Conservation (phyloP, 2,113 vertebrate genomes). For the Phalacrocorax brasilianus region DNA sequence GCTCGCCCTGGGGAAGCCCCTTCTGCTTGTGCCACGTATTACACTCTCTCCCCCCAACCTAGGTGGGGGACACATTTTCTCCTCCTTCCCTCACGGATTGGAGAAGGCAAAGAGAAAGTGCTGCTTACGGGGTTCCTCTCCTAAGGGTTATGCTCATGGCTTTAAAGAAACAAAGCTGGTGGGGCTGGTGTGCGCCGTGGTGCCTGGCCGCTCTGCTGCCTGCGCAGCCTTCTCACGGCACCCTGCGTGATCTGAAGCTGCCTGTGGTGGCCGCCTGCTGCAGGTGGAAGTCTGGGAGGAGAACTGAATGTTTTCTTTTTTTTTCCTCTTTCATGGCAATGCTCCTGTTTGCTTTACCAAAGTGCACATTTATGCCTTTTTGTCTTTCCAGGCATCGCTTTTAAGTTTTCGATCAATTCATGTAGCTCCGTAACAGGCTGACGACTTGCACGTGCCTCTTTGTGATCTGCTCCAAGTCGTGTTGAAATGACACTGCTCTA, state of each 20-base stretch:
- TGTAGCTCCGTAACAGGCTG: background rate
- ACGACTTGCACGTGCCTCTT: background rate
- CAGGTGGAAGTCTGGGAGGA: background rate
- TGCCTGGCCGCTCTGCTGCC: background rate
- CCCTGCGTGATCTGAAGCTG: background rate
- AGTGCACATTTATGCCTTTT: background rate
- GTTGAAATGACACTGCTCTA: background rate
- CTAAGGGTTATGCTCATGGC: background rate
- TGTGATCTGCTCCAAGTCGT: background rate
- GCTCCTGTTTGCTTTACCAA: background rate
- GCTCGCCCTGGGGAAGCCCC: no score
- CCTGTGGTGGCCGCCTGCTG: background rate
- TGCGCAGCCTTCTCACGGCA: background rate
- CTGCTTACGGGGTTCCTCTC: background rate
- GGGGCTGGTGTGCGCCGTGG: background rate
- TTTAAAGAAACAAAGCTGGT: background rate
- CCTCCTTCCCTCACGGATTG: background rate
- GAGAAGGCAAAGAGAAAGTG: background rate
- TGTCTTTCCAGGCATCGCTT: background rate
- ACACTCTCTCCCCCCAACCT: no score
- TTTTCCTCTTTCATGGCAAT: background rate
- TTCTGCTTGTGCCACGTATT: background rate
- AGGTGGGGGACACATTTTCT: background rate
- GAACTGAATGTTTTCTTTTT: background rate
- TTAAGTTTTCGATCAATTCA: background rate